Percentiles rank a stretch among this genome's conserved stretches.
These are phyloP conservation scores for Anastrepha obliqua DNA, from an alignment of 1,140 invertebrate genomes.

Conservation along the genomic window DNA sequence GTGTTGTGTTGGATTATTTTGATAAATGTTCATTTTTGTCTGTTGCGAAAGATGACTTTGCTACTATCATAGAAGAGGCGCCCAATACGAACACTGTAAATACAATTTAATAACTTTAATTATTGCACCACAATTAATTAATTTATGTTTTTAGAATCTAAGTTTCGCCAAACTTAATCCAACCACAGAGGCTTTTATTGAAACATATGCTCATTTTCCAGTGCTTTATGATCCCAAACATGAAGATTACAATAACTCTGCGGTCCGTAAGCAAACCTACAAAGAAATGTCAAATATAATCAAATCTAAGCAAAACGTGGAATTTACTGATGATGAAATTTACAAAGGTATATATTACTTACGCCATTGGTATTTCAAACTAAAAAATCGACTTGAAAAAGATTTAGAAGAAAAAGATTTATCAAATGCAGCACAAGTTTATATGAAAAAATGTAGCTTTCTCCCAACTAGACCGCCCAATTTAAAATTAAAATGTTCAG, in stretches of 20 bases:
- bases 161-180: conserved; percentile 27
- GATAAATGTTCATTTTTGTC: conserved; percentile 31
- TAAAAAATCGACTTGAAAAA: conserved; percentile 35
- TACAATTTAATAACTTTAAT: neutral
- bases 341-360: conserved; percentile 48
- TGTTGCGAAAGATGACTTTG: neutral
- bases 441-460: conserved; percentile 62
- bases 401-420: conserved; percentile 23
- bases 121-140: too few relatives aligned
- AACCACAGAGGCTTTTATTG: conserved; percentile 36
- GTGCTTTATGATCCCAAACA: conserved; percentile 50
- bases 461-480: conserved; percentile 64
- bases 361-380: conserved; percentile 53
- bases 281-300: conserved; percentile 39
- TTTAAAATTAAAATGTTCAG: conserved; percentile 61
- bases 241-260: conserved; percentile 46
- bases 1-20: neutral
- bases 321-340: conserved; percentile 43
- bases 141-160: neutral
- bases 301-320: conserved; percentile 47
- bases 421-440: neutral
- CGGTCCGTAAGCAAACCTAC: conserved; percentile 16
- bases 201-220: conserved; percentile 45
- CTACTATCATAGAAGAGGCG: neutral
- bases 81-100: conserved; percentile 14